Percentiles rank a stretch among this genome's conserved stretches.
These are phyloP conservation scores for Parthenolecanium corni DNA, from an alignment of 2,888 invertebrate species.

Conservation along the genomic window DNA sequence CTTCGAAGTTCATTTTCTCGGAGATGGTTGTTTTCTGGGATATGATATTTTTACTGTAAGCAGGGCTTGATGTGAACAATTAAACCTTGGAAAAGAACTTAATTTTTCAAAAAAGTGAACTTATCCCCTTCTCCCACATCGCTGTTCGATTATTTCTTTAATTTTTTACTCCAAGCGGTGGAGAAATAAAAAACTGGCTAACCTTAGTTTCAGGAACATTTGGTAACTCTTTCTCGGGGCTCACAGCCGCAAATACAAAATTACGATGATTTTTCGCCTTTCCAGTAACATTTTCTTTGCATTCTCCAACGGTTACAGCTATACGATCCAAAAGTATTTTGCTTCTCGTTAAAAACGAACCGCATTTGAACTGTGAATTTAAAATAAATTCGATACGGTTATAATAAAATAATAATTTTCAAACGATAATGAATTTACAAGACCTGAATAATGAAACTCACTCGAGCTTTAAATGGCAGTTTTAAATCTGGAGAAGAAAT, in stretches of 20 bases:
- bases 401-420: background rate
- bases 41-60: too few relatives aligned
- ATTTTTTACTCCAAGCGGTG: too few relatives aligned
- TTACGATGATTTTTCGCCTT: slow-evolving; percentile 10
- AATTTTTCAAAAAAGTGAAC: too few relatives aligned
- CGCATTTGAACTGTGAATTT: slow-evolving; percentile 12
- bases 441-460: background rate
- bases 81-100: too few relatives aligned
- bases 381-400: background rate
- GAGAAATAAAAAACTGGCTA: too few relatives aligned
- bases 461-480: background rate
- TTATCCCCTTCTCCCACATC: too few relatives aligned
- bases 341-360: slow-evolving; percentile 16
- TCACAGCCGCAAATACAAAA: slow-evolving; percentile 19
- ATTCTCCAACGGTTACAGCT: background rate
- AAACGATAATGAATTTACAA: background rate
- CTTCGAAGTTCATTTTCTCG: too few relatives aligned
- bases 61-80: too few relatives aligned
- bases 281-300: background rate
- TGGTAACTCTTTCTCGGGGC: slow-evolving; percentile 4
- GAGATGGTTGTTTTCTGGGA: too few relatives aligned
- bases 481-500: background rate
- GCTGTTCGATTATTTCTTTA: too few relatives aligned
- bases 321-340: slow-evolving; percentile 9
- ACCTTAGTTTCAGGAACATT: slow-evolving; percentile 5